These are phyloP conservation scores for Geotrypetes seraphini DNA, from an alignment of 2,797 vertebrate genomes.

Conservation along the genomic window DNA sequence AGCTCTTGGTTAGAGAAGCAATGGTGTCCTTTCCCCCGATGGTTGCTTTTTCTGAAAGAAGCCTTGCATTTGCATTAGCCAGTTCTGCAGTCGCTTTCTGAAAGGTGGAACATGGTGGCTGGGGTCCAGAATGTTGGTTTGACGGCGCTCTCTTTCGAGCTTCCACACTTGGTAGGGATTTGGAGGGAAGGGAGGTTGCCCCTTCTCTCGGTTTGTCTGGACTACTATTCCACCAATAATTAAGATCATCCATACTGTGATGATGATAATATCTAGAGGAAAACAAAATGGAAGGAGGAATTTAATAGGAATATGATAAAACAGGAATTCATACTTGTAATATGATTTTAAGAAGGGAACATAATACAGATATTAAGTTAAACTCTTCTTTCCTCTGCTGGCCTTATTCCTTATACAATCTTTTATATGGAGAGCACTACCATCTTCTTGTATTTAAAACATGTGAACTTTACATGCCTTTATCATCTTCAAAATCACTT, in stretches of 20 bases:
- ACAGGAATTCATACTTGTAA: too few species aligned
- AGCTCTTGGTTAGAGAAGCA: slow-evolving; percentile 68
- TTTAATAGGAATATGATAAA: not conserved
- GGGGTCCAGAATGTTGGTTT: slow-evolving; percentile 87
- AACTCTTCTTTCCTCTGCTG: not conserved
- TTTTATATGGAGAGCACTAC: too few species aligned
- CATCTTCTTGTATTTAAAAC: too few species aligned
- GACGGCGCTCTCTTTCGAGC: slow-evolving; percentile 74
- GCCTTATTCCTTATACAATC: not conserved
- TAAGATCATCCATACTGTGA: slow-evolving; percentile 76
- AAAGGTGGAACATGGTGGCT: slow-evolving; percentile 80
- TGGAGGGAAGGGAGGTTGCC: slow-evolving; percentile 69
- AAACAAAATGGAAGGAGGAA: not conserved
- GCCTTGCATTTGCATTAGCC: slow-evolving; percentile 40
- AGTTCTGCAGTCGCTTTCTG: slow-evolving; percentile 58
- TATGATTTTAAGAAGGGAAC: too few species aligned
- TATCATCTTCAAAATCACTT: too few species aligned
- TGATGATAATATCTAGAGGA: slow-evolving; percentile 67
- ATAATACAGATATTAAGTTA: too few species aligned
- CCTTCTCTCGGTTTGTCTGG: slow-evolving; percentile 76
- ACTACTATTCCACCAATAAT: slow-evolving; percentile 60
- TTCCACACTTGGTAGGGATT: slow-evolving; percentile 85
- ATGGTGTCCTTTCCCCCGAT: slow-evolving; percentile 74
- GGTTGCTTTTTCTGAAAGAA: slow-evolving; percentile 55
- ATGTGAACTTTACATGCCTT: too few species aligned